phyloP scores from a whole-genome alignment of 2,113 vertebrate species.

The Pseudopipra pipra region DNA sequence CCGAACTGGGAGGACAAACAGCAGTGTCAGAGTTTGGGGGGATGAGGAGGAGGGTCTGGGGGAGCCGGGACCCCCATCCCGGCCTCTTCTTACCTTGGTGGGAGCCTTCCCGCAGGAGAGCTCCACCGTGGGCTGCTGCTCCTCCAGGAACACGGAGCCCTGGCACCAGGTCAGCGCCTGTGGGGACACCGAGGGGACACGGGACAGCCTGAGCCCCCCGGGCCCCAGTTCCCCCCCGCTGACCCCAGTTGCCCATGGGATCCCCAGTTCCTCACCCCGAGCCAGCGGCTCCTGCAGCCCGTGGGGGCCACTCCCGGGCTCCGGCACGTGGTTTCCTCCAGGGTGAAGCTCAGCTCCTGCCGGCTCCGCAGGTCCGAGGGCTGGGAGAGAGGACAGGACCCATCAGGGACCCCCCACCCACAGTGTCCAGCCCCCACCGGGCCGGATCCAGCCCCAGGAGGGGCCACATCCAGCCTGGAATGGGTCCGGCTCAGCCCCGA shows the following conservation, averaged over 20 bases:
- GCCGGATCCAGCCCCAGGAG: rapidly evolving
- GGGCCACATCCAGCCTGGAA: not conserved
- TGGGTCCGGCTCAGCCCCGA: rapidly evolving
- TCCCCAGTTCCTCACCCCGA: not conserved
- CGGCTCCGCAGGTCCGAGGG: not conserved
- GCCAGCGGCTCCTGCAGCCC: not conserved
- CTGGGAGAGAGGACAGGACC: not conserved
- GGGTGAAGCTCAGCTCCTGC: not conserved
- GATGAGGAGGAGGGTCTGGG: not conserved
- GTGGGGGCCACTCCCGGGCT: rapidly evolving
- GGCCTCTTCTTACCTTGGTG: rapidly evolving
- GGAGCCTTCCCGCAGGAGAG: not conserved
- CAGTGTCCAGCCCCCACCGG: rapidly evolving
- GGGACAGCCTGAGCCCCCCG: rapidly evolving
- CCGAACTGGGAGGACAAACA: not conserved
- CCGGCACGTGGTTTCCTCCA: not conserved
- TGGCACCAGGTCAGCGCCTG: not conserved
- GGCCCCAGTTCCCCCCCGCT: not conserved
- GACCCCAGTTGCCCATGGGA: not conserved
- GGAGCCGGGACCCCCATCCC: not conserved
- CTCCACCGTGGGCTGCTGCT: not conserved
- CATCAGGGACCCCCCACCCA: not conserved
- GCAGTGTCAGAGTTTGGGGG: rapidly evolving
- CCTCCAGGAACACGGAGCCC: not conserved
- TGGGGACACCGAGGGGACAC: not conserved